These are phyloP conservation scores for Rhagologus leucostigma DNA, from an alignment of 2,113 vertebrate species.

Conservation along the genomic window DNA sequence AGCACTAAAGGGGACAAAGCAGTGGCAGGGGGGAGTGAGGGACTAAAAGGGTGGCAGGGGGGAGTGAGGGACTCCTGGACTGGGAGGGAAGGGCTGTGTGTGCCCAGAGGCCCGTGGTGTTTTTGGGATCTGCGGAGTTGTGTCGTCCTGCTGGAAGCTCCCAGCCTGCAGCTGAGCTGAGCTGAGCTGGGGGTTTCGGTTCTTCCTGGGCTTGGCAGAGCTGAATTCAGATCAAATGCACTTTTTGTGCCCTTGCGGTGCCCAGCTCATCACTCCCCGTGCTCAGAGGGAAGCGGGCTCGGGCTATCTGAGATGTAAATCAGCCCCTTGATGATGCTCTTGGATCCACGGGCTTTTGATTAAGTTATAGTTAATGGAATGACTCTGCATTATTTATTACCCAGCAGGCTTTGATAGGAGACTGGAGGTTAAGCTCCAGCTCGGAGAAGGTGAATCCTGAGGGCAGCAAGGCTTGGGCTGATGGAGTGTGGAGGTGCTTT, in stretches of 20 bases:
- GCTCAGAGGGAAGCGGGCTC: not conserved
- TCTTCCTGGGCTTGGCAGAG: not conserved
- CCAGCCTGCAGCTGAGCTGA: not conserved
- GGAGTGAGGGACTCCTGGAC: not conserved
- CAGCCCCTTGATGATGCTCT: not conserved
- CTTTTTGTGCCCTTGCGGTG: not conserved
- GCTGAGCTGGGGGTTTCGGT: not conserved
- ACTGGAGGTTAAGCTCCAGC: conserved; percentile 5
- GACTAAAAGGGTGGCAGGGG: not conserved
- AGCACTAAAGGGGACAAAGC: not conserved
- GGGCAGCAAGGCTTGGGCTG: not conserved
- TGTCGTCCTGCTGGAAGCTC: not conserved
- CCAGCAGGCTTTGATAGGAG: conserved; percentile 3
- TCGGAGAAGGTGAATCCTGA: conserved; percentile 5
- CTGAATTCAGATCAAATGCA: not conserved
- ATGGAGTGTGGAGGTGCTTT: not conserved
- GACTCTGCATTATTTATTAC: conserved; percentile 59
- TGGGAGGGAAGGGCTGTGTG: not conserved
- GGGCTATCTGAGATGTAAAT: not conserved
- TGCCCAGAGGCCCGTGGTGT: not conserved
- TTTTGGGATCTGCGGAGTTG: rapidly evolving
- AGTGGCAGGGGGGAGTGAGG: not conserved
- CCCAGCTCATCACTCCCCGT: not conserved
- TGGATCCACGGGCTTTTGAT: conserved; percentile 27
- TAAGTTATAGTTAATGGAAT: conserved; percentile 43